A percentile compares a stretch with the other conserved stretches of the same genome.
These are phyloP conservation scores for Myotis davidii DNA, from an alignment of 2,113 vertebrate species.

Conservation along the genomic window DNA sequence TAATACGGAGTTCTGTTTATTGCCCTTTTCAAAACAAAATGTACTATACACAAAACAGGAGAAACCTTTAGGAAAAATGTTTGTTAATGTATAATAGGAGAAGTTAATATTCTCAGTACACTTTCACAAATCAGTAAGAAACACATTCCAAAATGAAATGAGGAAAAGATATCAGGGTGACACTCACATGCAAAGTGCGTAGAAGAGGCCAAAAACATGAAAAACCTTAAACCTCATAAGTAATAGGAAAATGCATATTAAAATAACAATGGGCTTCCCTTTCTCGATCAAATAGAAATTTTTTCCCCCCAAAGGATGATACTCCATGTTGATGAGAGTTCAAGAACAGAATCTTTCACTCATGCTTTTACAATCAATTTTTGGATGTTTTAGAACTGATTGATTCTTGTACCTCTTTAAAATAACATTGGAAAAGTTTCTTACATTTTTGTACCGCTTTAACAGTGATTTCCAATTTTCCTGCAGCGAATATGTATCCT, in stretches of 20 bases:
- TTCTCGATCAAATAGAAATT: not conserved
- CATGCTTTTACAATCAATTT: not conserved
- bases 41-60: constrained; percentile 31
- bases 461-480: constrained; percentile 67
- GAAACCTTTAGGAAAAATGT: not conserved
- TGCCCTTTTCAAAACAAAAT: not conserved
- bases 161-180: constrained; percentile 27
- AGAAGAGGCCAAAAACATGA: constrained; percentile 23
- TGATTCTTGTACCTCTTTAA: constrained; percentile 60
- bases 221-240: not conserved
- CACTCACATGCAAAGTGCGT: not conserved
- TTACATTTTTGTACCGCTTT: constrained; percentile 58
- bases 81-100: not conserved
- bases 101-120: constrained; percentile 46
- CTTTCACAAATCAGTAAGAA: constrained; percentile 57
- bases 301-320: not conserved
- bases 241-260: constrained; percentile 31
- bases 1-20: not conserved
- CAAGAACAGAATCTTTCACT: not conserved
- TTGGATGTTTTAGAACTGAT: constrained; percentile 52
- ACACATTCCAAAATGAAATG: constrained; percentile 51
- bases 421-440: constrained; percentile 59
- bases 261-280: not conserved
- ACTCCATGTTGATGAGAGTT: not conserved
- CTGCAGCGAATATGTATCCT: constrained; percentile 60